phyloP scores from a whole-genome alignment of 2,113 vertebrate genomes.

The Oryzias woworae region DNA sequence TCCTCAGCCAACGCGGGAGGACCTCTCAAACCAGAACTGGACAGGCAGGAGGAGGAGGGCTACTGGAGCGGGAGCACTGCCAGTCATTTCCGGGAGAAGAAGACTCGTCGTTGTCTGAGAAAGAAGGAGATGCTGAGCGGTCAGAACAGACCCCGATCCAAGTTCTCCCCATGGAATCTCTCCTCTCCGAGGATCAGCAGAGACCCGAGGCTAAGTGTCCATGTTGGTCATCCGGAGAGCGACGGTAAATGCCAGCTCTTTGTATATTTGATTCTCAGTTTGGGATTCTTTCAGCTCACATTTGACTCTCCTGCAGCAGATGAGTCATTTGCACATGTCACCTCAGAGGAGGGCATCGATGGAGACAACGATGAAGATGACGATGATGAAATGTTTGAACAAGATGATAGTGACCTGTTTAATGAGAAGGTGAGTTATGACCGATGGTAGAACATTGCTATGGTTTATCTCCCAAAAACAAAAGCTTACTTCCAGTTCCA shows the following conservation, averaged over 20 bases:
- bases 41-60: slow-evolving; percentile 67
- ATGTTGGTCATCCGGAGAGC: slow-evolving; percentile 43
- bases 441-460: no score
- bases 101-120: slow-evolving; percentile 66
- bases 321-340: slow-evolving; percentile 44
- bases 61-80: slow-evolving; percentile 67
- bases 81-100: slow-evolving; percentile 51
- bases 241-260: slow-evolving; percentile 45
- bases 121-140: slow-evolving; percentile 67
- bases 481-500: slow-evolving; percentile 40
- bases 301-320: slow-evolving; percentile 21
- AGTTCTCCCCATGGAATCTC: slow-evolving; percentile 82
- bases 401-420: slow-evolving; percentile 51
- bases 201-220: slow-evolving; percentile 68
- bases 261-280: not conserved
- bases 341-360: slow-evolving; percentile 69
- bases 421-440: slow-evolving; percentile 63
- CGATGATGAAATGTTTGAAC: slow-evolving; percentile 39
- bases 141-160: slow-evolving; percentile 67
- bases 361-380: slow-evolving; percentile 56
- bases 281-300: not conserved
- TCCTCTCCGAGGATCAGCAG: slow-evolving; percentile 76
- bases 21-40: slow-evolving; percentile 44
- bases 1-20: slow-evolving; percentile 66
- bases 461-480: no score